A percentile compares a stretch with the other conserved stretches of the same genome.
Conservation (phyloP, 2,113 vertebrate species). For the Montifringilla adamsi region DNA sequence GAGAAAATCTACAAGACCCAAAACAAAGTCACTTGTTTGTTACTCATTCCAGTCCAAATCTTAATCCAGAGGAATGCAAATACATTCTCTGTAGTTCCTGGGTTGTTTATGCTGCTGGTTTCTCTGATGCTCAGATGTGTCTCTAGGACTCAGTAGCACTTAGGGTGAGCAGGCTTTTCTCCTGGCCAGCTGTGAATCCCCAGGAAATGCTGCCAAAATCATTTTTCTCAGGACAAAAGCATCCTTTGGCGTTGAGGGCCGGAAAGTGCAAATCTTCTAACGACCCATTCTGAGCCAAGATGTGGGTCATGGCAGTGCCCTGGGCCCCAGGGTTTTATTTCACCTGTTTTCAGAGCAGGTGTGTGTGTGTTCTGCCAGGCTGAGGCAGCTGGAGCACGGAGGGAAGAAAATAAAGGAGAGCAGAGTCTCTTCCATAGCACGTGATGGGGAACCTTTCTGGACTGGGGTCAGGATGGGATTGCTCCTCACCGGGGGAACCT, state of each 20-base stretch:
- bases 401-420: not conserved
- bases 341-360: not conserved
- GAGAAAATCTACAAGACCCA: not conserved
- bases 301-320: not conserved
- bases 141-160: not conserved
- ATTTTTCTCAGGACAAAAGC: not conserved
- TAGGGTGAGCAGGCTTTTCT: not conserved
- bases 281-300: not conserved
- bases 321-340: not conserved
- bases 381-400: not conserved
- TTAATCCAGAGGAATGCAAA: not conserved
- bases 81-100: fast-evolving
- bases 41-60: not conserved
- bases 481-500: not conserved
- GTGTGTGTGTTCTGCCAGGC: not conserved
- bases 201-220: not conserved
- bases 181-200: not conserved
- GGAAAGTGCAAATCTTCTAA: not conserved
- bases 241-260: not conserved
- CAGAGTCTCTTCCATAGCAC: not conserved
- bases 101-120: not conserved
- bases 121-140: not conserved
- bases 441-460: fast-evolving
- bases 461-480: fast-evolving
- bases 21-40: not conserved